Percentiles rank a stretch among this genome's conserved stretches.
Evolutionary conservation across 2,888 invertebrate species (phyloP).

Genomic region (Pegoplata infirma): DNA sequence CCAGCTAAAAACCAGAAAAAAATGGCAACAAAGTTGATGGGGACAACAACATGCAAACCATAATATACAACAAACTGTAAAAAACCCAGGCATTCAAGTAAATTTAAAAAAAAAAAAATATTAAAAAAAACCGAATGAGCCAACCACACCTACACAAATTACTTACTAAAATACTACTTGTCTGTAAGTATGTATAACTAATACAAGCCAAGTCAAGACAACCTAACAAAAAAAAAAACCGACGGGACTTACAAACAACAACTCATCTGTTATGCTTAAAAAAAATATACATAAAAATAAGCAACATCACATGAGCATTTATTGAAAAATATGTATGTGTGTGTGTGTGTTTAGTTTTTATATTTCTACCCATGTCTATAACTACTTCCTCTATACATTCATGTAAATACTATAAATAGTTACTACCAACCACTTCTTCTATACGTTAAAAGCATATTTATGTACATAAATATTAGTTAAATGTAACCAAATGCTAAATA

Average conservation of each 20-base stretch:
- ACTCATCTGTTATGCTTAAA: neutral
- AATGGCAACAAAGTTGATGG: constrained; percentile 30
- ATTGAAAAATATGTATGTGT: constrained; percentile 41
- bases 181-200: neutral
- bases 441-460: neutral
- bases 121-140: constrained; percentile 12
- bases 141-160: constrained; percentile 44
- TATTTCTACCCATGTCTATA: too few species aligned
- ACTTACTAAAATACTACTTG: constrained; percentile 1
- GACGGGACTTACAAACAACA: neutral
- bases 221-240: neutral
- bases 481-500: neutral
- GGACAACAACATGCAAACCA: neutral
- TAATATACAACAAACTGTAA: constrained; percentile 23
- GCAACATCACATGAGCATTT: neutral
- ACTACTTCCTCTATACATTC: constrained; percentile 4
- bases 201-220: neutral
- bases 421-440: neutral
- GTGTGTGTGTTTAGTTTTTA: too few species aligned
- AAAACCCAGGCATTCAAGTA: constrained; percentile 36
- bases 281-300: neutral
- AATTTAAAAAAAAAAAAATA: neutral
- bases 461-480: neutral
- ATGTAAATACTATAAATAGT: neutral
- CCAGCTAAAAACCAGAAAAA: neutral